Evolutionary conservation across 2,888 invertebrate species (phyloP).

Genomic region (Sericinus montela): DNA sequence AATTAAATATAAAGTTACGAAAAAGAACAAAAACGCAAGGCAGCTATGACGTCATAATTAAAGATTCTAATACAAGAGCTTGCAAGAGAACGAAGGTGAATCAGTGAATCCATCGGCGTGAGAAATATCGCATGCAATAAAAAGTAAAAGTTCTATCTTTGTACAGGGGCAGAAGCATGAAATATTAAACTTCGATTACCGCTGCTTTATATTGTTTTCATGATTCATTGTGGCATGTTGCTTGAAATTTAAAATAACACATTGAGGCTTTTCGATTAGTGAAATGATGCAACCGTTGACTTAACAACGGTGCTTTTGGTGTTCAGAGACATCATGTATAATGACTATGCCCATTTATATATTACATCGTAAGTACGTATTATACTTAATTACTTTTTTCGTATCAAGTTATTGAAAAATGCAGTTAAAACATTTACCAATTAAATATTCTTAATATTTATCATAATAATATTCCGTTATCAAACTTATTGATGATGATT

Average conservation of each 20-base stretch:
- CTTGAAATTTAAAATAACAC: conserved; percentile 61
- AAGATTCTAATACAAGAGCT: conserved; percentile 50
- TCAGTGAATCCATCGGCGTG: conserved; percentile 50
- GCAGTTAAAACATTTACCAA: conserved; percentile 5
- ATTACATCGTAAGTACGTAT: conserved; percentile 8
- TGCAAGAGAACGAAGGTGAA: conserved; percentile 46
- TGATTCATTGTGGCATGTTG: conserved; percentile 67
- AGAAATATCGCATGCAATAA: conserved; percentile 56
- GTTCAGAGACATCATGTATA: conserved; percentile 25
- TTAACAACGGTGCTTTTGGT: conserved; percentile 46
- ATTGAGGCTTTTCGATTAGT: conserved; percentile 67
- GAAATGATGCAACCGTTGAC: conserved; percentile 50
- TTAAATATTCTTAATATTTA: conserved; percentile 17
- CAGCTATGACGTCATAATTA: conserved; percentile 70
- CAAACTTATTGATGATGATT: no score
- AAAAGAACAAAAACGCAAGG: conserved; percentile 45
- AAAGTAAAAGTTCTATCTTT: conserved; percentile 77
- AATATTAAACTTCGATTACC: conserved; percentile 63
- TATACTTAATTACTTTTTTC: conserved; percentile 13
- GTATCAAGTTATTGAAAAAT: conserved; percentile 16
- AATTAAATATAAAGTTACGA: conserved; percentile 49
- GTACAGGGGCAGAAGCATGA: conserved; percentile 48
- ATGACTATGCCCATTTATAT: conserved; percentile 18
- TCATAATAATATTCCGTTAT: no score
- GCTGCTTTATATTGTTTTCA: conserved; percentile 53